Percentiles rank a stretch among this genome's conserved stretches.
These are phyloP conservation scores for Ridgeia piscesae DNA, from an alignment of 1,140 invertebrate genomes.

Conservation along the genomic window DNA sequence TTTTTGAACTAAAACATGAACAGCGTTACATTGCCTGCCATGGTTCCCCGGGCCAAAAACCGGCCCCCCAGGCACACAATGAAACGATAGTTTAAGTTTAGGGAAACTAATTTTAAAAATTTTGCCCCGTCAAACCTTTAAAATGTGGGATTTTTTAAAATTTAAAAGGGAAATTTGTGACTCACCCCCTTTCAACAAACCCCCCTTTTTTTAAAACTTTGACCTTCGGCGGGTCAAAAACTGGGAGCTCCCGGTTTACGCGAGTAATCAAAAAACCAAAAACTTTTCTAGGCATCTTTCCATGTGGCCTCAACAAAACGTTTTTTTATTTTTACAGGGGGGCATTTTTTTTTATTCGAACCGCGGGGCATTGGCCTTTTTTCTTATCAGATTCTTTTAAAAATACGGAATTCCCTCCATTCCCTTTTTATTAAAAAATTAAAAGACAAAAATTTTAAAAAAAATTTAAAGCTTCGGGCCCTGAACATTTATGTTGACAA, in stretches of 20 bases:
- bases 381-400: neutral
- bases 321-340: neutral
- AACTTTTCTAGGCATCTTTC: neutral
- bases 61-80: neutral
- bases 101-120: too few species aligned
- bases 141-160: too few species aligned
- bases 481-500: neutral
- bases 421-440: neutral
- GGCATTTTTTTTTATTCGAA: too few species aligned
- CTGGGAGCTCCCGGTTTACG: neutral
- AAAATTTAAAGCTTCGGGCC: too few species aligned
- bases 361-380: neutral
- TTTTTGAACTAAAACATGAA: too few species aligned
- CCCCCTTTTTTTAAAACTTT: too few species aligned
- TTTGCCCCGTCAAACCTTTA: neutral
- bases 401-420: neutral
- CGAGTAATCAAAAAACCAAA: neutral
- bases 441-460: neutral
- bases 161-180: too few species aligned
- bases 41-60: neutral
- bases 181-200: too few species aligned
- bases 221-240: neutral
- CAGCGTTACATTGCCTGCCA: neutral
- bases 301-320: conserved; percentile 3
- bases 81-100: too few species aligned